A percentile compares a stretch with the other conserved stretches of the same genome.
phyloP scores from a whole-genome alignment of 2,113 vertebrate genomes.

The Hypomesus transpacificus region DNA sequence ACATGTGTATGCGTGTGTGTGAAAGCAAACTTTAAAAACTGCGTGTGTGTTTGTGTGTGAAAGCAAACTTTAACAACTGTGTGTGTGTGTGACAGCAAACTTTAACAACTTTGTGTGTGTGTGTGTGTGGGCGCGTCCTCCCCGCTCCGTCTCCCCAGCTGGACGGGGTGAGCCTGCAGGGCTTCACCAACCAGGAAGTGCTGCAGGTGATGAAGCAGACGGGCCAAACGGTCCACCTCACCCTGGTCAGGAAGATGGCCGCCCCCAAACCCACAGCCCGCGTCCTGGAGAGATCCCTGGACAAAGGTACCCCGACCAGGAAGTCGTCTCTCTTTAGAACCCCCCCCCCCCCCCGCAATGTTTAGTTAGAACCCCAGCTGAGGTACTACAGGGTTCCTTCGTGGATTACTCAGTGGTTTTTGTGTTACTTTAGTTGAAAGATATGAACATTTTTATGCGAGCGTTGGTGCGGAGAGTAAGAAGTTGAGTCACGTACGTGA shows the following conservation, averaged over 20 bases:
- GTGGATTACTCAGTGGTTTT: no score
- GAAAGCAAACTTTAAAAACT: background rate
- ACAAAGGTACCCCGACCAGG: conserved; percentile 69
- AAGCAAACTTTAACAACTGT: background rate
- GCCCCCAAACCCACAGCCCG: conserved; percentile 7
- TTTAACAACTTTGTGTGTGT: background rate
- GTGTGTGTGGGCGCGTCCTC: background rate
- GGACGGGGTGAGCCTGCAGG: conserved; percentile 85
- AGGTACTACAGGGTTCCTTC: no score
- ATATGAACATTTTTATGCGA: no score
- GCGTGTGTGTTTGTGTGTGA: conserved; percentile 2
- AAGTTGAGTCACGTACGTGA: no score
- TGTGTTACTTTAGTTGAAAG: no score
- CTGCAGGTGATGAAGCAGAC: conserved; percentile 83
- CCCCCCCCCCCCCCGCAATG: background rate
- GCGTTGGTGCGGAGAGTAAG: no score
- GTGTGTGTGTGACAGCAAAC: no score
- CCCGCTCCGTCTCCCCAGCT: conserved; percentile 66
- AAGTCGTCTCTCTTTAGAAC: background rate
- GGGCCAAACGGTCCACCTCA: conserved; percentile 79
- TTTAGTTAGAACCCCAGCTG: background rate
- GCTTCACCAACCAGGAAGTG: conserved; percentile 87
- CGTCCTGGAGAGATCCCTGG: conserved; percentile 61
- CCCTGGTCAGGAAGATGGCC: conserved; percentile 77
- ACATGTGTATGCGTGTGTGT: background rate